A percentile compares a stretch with the other conserved stretches of the same genome.
Conservation (phyloP, 2,888 invertebrate species). For the Caenorhabditis sulstoni region DNA sequence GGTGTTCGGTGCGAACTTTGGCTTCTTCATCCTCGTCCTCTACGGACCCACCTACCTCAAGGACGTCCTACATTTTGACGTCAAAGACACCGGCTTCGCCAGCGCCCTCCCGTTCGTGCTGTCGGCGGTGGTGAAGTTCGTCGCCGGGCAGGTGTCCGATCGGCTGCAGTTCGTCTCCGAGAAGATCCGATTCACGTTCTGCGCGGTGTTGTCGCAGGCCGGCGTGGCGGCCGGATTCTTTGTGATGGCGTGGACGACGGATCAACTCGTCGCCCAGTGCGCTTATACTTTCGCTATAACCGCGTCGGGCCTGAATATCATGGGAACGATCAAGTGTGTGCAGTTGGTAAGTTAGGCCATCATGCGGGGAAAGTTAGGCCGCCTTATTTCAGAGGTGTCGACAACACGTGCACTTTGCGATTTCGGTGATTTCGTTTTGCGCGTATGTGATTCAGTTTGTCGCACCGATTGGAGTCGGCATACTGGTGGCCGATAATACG, state of each 20-base stretch:
- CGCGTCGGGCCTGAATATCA: slow-evolving; percentile 63
- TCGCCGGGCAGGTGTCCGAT: slow-evolving; percentile 66
- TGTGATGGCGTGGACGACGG: slow-evolving; percentile 57
- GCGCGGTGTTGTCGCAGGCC: slow-evolving; percentile 63
- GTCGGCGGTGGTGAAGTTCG: slow-evolving; percentile 58
- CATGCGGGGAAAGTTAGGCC: background rate
- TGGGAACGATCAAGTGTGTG: slow-evolving; percentile 68
- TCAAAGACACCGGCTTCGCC: slow-evolving; percentile 64
- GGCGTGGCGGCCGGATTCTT: slow-evolving; percentile 65
- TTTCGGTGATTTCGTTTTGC: slow-evolving; percentile 45
- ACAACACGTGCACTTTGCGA: slow-evolving; percentile 60
- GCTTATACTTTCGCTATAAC: slow-evolving; percentile 66
- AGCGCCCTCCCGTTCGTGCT: slow-evolving; percentile 65
- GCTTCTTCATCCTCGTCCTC: slow-evolving; percentile 44
- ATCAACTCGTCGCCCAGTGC: slow-evolving; percentile 54
- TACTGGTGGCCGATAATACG: slow-evolving; percentile 50
- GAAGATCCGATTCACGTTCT: slow-evolving; percentile 61
- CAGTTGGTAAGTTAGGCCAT: slow-evolving; percentile 54
- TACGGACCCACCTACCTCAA: slow-evolving; percentile 60
- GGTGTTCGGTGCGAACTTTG: slow-evolving; percentile 46
- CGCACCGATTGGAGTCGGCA: slow-evolving; percentile 59
- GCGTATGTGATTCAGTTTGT: slow-evolving; percentile 57
- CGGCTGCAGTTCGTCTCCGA: slow-evolving; percentile 50
- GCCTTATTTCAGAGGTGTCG: slow-evolving; percentile 44
- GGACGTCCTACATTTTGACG: slow-evolving; percentile 57